phyloP scores from a whole-genome alignment of 2,888 invertebrate species.

The Callyntrura guangdongensis region DNA sequence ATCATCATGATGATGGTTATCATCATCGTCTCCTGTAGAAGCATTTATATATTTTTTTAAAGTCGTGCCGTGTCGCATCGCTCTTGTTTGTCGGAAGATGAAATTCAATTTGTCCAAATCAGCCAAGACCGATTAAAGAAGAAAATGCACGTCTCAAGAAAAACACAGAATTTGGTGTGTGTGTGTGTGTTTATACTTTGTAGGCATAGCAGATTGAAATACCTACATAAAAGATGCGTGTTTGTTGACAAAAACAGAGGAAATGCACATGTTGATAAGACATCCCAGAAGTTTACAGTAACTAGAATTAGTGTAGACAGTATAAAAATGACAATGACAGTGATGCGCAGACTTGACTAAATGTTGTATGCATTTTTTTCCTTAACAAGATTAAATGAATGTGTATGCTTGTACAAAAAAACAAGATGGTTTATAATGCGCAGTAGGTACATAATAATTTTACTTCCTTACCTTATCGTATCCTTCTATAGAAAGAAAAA shows the following conservation, averaged over 20 bases:
- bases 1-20: not conserved
- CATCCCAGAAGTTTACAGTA: not conserved
- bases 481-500: conserved; percentile 1
- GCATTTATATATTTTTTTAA: not conserved
- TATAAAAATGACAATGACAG: conserved; percentile 27
- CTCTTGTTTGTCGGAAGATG: too few species aligned
- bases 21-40: not conserved
- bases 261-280: conserved; percentile 32
- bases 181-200: not conserved
- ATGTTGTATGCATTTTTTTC: conserved; percentile 14
- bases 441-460: not conserved
- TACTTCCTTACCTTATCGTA: conserved; percentile 21
- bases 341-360: conserved; percentile 4
- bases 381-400: conserved; percentile 14
- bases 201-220: not conserved
- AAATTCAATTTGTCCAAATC: conserved; percentile 5
- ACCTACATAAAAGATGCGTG: not conserved
- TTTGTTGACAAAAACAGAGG: not conserved
- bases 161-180: not conserved
- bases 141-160: not conserved
- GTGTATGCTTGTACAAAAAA: not conserved
- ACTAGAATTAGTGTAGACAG: not conserved
- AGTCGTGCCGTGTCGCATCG: too few species aligned
- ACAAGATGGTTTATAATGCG: not conserved
- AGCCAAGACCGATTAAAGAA: not conserved